A percentile compares a stretch with the other conserved stretches of the same genome.
These are phyloP conservation scores for Cabera pusaria DNA, from an alignment of 2,888 invertebrate genomes.

Conservation along the genomic window DNA sequence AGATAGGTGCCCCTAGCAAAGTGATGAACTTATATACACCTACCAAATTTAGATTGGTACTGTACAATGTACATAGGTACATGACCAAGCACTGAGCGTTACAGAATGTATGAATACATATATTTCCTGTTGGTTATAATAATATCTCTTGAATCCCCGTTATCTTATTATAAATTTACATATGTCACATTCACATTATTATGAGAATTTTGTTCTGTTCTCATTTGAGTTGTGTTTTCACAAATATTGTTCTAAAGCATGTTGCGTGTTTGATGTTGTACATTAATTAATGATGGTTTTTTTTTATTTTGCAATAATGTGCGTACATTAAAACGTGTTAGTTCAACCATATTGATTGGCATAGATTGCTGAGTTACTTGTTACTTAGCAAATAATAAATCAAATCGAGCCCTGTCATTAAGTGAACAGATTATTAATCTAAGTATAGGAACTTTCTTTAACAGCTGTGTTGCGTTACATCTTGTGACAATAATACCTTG, in stretches of 20 bases:
- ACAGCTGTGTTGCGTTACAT: no score
- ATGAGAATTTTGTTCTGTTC: constrained; percentile 38
- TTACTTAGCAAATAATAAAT: no score
- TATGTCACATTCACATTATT: constrained; percentile 38
- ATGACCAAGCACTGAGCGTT: constrained; percentile 22
- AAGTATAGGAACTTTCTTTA: no score
- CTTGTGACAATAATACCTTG: no score
- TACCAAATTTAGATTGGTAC: constrained; percentile 15
- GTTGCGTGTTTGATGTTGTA: constrained; percentile 52
- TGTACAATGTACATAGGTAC: no score
- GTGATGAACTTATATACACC: constrained; percentile 15
- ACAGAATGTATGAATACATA: constrained; percentile 53
- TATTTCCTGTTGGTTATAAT: constrained; percentile 37
- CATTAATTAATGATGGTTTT: constrained; percentile 8
- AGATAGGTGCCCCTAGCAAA: constrained; percentile 22
- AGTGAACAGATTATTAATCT: no score
- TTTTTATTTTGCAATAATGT: constrained; percentile 14
- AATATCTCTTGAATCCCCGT: constrained; percentile 38
- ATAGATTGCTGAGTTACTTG: constrained; percentile 12
- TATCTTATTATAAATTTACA: constrained; percentile 36
- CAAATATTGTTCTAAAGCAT: constrained; percentile 61
- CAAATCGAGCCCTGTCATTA: no score
- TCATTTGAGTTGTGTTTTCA: constrained; percentile 47
- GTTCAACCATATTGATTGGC: constrained; percentile 32
- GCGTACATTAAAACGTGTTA: no score